Conservation (phyloP, 2,888 invertebrate species). For the Lasioglossum oenotherae region DNA sequence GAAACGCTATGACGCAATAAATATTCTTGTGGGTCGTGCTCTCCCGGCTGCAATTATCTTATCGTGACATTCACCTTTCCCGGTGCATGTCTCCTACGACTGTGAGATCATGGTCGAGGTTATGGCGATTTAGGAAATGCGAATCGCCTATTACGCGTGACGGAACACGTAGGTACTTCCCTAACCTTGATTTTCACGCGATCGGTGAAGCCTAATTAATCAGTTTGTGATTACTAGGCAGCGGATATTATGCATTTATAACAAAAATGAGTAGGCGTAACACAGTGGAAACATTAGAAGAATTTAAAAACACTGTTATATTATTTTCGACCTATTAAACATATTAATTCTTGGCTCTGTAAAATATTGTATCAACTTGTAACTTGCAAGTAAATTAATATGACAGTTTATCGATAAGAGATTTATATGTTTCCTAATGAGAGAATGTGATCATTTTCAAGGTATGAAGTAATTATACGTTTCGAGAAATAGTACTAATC, state of each 20-base stretch:
- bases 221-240: no score
- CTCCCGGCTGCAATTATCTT: conserved; percentile 19
- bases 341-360: no score
- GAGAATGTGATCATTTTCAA: not conserved
- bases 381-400: no score
- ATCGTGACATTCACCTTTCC: conserved; percentile 32
- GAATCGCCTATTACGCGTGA: not conserved
- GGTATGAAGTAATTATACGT: not conserved
- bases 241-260: no score
- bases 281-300: no score
- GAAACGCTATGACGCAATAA: conserved; percentile 8
- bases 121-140: conserved; percentile 6
- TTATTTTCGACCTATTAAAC: no score
- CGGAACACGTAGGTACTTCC: not conserved
- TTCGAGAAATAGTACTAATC: not conserved
- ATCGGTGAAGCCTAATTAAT: not conserved
- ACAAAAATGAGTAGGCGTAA: no score
- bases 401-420: no score
- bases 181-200: conserved; percentile 3
- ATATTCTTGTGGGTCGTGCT: not conserved
- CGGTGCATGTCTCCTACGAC: not conserved
- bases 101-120: not conserved
- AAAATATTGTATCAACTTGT: no score
- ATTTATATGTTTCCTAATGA: not conserved
- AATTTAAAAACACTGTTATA: no score